Evolutionary conservation across 2,888 invertebrate genomes (phyloP).

Genomic region (Ephialtes manifestator): DNA sequence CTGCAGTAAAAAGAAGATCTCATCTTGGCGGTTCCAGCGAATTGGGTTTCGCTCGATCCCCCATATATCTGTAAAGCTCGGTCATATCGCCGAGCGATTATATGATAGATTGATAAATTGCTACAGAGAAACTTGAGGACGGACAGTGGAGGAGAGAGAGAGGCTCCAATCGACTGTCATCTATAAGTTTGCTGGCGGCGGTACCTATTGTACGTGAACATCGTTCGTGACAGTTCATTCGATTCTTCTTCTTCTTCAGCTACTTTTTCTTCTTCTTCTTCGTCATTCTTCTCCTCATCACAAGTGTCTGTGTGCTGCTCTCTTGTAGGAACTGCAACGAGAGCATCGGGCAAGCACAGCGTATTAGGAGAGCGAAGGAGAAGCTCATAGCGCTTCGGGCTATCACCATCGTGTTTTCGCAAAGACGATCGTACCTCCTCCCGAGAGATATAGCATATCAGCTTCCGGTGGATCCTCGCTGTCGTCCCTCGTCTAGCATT

Average conservation of each 20-base stretch:
- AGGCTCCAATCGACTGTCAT: constrained; percentile 37
- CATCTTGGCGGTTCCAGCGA: background rate
- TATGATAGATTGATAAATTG: constrained; percentile 44
- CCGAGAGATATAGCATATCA: constrained; percentile 25
- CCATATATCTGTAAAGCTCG: constrained; percentile 1
- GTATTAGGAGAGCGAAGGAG: constrained; percentile 2
- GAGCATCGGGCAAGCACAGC: constrained; percentile 26
- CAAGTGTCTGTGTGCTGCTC: constrained; percentile 27
- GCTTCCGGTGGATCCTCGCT: constrained; percentile 29
- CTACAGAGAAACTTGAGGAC: constrained; percentile 6
- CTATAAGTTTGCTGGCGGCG: constrained; percentile 39
- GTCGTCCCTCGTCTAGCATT: constrained; percentile 55
- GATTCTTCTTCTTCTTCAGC: constrained; percentile 52
- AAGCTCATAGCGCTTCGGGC: constrained; percentile 44
- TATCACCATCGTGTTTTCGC: constrained; percentile 58
- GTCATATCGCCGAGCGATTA: constrained; percentile 50
- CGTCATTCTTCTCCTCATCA: constrained; percentile 29
- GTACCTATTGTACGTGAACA: constrained; percentile 54
- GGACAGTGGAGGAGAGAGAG: background rate
- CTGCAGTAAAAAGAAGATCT: background rate
- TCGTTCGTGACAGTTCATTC: constrained; percentile 58
- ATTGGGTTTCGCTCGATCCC: background rate
- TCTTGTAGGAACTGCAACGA: constrained; percentile 46
- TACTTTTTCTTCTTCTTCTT: constrained; percentile 31
- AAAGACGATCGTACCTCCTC: constrained; percentile 35